Percentiles rank a stretch among this genome's conserved stretches.
These are phyloP conservation scores for Pampus argenteus DNA, from an alignment of 2,797 vertebrate species.

Conservation along the genomic window DNA sequence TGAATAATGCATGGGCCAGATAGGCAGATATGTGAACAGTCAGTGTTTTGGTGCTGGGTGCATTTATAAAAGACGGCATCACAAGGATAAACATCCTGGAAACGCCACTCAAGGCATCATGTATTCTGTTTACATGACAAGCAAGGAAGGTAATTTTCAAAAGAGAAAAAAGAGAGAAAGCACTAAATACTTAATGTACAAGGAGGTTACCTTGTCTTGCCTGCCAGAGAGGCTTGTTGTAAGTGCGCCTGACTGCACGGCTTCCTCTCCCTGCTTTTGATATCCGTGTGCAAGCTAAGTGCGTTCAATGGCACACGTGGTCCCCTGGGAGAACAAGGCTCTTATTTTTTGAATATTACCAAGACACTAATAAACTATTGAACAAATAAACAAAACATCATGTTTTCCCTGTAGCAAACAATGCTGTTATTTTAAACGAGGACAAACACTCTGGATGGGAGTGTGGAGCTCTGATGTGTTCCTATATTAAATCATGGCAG, in stretches of 20 bases:
- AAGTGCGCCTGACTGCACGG: slow-evolving; percentile 60
- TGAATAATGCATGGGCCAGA: slow-evolving; percentile 88
- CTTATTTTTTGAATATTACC: slow-evolving; percentile 63
- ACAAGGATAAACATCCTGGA: slow-evolving; percentile 84
- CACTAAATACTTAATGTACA: slow-evolving; percentile 88
- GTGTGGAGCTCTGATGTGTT: slow-evolving; percentile 43
- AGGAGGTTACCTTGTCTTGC: slow-evolving; percentile 78
- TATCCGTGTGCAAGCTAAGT: slow-evolving; percentile 75
- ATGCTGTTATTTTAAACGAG: slow-evolving; percentile 63
- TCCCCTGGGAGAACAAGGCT: slow-evolving; percentile 69
- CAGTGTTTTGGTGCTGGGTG: slow-evolving; percentile 75
- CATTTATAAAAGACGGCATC: slow-evolving; percentile 81
- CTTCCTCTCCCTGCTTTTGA: slow-evolving; percentile 77
- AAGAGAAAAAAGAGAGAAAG: slow-evolving; percentile 67
- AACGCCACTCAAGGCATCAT: slow-evolving; percentile 84
- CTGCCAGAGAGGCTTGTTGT: slow-evolving; percentile 76
- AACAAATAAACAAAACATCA: slow-evolving; percentile 84
- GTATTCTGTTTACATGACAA: slow-evolving; percentile 88
- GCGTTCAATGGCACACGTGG: slow-evolving; percentile 60
- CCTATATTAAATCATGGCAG: slow-evolving; percentile 22
- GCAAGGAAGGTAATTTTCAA: slow-evolving; percentile 84
- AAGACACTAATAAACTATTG: slow-evolving; percentile 80
- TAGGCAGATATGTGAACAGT: slow-evolving; percentile 82
- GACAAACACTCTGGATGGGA: slow-evolving; percentile 54
- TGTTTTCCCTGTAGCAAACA: slow-evolving; percentile 62